Percentiles rank a stretch among this genome's conserved stretches.
Evolutionary conservation across 2,797 vertebrate species (phyloP).

Genomic region (Mus caroli): DNA sequence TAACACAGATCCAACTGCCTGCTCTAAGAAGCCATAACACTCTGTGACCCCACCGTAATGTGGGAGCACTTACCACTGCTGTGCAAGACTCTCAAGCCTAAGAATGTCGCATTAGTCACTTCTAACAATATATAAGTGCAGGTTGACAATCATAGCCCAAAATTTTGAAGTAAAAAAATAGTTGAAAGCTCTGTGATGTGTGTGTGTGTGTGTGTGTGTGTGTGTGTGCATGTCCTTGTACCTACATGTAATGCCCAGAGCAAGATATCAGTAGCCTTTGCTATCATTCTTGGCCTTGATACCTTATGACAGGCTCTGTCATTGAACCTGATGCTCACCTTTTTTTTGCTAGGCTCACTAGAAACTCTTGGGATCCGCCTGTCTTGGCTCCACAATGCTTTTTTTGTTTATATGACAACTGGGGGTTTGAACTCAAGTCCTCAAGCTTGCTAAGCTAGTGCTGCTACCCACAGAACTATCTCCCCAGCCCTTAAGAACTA

Average conservation of each 20-base stretch:
- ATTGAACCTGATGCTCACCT: background rate
- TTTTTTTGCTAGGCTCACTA: background rate
- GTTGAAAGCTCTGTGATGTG: background rate
- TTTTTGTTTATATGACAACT: background rate
- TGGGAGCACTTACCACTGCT: background rate
- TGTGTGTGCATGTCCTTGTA: too few relatives aligned
- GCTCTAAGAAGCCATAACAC: background rate
- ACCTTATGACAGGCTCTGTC: background rate
- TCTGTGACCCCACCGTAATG: background rate
- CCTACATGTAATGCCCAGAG: background rate
- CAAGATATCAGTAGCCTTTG: background rate
- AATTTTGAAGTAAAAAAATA: background rate
- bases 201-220: background rate
- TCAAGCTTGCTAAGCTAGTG: background rate
- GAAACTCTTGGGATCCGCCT: background rate
- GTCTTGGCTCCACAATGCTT: background rate
- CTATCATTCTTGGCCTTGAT: background rate
- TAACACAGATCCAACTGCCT: background rate
- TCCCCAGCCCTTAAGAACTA: background rate
- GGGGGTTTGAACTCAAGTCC: background rate
- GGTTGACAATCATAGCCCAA: background rate
- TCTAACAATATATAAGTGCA: background rate
- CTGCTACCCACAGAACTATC: background rate
- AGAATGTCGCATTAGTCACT: background rate
- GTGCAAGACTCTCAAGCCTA: background rate